Evolutionary conservation across 2,888 invertebrate species (phyloP), one percentile per base, ranked within the genome.

Genomic region (Pheosia gnoma): DNA sequence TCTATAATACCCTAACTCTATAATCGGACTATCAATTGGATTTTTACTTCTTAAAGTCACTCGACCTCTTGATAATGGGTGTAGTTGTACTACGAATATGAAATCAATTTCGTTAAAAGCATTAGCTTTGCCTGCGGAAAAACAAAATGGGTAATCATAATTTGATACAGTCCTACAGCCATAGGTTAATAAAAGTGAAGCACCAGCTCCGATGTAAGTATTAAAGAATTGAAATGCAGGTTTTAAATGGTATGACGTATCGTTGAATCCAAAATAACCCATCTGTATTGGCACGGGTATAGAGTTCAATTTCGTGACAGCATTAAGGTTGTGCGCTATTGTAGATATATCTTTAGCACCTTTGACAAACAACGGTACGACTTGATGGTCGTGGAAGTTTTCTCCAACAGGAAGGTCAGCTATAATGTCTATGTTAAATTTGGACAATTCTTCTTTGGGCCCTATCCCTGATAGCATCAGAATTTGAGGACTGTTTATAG

Each of bases 381-480:
- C 60, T 25, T 80, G 77, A 68, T 92, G 91, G 65, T 92, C 91
- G 25, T 90, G 90, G 59, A 92, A 77, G 72, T 90, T 87, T 72
- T 82, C 80, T 0, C 91, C 91, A 3, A 92, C 92, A 0, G 91
- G 92, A 57, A 92, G 83, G 67, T 92, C 80, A 0, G 77, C 74
- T 5, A 90, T 47, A 0, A 82, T 70, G 7, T 81, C 59, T 51
- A 92, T 89, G 7, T 80, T 71, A 11, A 83, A 70, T 65, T 76
- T 83, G 7, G 67, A 60, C 41, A 92, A 71, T 55, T 86, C 82
- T 43, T 84, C 75, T 61, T 63, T 62, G 1, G 90, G 91, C 0
- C 92, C 91, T 60, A 92, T 79, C 0, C 91, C 91, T 39, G 93
- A 91, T 0, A 90, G 76, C 85, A 91, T 84, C 58, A 92, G 72